Conservation (phyloP, 2,888 invertebrate genomes). For the Xanthorhoe spadicearia region DNA sequence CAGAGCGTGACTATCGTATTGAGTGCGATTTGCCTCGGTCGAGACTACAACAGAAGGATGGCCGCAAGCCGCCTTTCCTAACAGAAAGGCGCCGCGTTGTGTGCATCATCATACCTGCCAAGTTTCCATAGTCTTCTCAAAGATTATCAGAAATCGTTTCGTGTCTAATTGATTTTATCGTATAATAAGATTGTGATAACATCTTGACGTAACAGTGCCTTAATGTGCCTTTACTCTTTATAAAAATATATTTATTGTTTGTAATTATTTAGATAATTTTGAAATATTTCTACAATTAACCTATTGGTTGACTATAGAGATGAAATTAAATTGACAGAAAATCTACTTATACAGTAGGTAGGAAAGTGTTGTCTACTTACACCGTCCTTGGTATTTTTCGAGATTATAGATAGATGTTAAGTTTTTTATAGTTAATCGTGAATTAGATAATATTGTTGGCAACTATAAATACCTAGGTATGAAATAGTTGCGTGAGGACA, state of each 20-base stretch:
- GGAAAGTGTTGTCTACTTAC: conserved; percentile 79
- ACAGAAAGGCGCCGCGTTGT: conserved; percentile 72
- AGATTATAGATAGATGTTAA: conserved; percentile 80
- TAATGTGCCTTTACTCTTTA: conserved; percentile 78
- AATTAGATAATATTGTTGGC: conserved; percentile 57
- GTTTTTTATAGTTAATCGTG: conserved; percentile 73
- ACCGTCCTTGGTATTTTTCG: conserved; percentile 84
- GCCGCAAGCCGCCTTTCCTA: conserved; percentile 75
- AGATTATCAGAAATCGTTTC: conserved; percentile 76
- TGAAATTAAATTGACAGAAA: conserved; percentile 68
- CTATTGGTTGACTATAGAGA: conserved; percentile 69
- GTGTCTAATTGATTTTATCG: conserved; percentile 60
- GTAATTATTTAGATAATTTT: conserved; percentile 76
- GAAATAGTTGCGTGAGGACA: conserved; percentile 55
- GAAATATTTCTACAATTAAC: conserved; percentile 72
- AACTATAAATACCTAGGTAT: conserved; percentile 44
- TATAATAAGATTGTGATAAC: conserved; percentile 80
- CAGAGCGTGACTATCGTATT: conserved; percentile 55
- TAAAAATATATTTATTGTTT: conserved; percentile 79
- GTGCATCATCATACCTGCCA: conserved; percentile 57
- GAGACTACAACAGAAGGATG: conserved; percentile 37
- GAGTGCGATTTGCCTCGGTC: conserved; percentile 55
- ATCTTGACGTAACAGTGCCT: conserved; percentile 82
- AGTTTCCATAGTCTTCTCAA: conserved; percentile 74
- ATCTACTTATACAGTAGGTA: conserved; percentile 72